These are phyloP conservation scores for Noctua janthe DNA, from an alignment of 2,888 invertebrate genomes.

Conservation along the genomic window DNA sequence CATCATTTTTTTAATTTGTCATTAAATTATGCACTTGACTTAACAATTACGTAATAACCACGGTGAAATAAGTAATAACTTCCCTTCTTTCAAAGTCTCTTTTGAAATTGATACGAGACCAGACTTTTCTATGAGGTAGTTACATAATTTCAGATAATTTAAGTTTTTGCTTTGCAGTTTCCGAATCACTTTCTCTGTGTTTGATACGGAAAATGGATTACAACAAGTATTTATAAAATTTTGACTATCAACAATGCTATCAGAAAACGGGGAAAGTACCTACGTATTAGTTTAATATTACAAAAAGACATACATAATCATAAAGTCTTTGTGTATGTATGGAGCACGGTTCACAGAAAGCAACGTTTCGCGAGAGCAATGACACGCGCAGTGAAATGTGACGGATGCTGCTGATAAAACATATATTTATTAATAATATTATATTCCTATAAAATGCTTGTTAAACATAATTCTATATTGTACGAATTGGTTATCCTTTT, in stretches of 20 bases:
- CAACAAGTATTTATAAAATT: not conserved
- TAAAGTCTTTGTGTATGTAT: not conserved
- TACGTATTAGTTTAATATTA: not conserved
- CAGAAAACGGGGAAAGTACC: not conserved
- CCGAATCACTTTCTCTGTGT: not conserved
- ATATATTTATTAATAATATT: slow-evolving; percentile 41
- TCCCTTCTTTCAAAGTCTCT: not conserved
- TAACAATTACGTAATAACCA: not conserved
- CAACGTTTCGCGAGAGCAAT: slow-evolving; percentile 55
- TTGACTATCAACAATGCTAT: not conserved
- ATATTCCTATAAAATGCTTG: slow-evolving; percentile 28
- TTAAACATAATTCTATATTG: slow-evolving; percentile 8
- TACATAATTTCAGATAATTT: not conserved
- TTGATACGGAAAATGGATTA: not conserved
- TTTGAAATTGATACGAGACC: not conserved
- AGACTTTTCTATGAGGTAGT: not conserved
- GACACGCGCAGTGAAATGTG: slow-evolving; percentile 63
- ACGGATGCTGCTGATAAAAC: slow-evolving; percentile 62
- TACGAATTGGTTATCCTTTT: slow-evolving; percentile 21
- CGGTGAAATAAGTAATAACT: not conserved
- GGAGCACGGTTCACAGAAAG: slow-evolving; percentile 35
- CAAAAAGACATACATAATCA: not conserved
- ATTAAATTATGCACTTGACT: not conserved
- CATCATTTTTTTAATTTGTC: not conserved
- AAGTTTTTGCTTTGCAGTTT: not conserved